phyloP scores from a whole-genome alignment of 2,888 invertebrate genomes.

The Hyposoter dolosus region DNA sequence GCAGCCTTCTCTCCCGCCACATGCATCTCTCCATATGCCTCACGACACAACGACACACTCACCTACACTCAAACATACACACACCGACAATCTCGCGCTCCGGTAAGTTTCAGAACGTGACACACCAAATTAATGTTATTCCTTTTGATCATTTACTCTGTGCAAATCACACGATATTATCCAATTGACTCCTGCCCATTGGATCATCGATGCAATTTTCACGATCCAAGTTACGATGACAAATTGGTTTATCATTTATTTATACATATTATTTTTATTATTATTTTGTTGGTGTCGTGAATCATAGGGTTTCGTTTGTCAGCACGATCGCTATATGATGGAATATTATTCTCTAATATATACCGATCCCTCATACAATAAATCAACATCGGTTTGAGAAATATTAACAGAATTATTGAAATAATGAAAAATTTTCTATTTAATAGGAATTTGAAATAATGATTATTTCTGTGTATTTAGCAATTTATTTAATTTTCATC shows the following conservation, averaged over 20 bases:
- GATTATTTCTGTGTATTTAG: background rate
- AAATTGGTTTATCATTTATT: background rate
- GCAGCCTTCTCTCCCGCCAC: slow-evolving; percentile 23
- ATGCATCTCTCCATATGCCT: background rate
- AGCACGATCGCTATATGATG: background rate
- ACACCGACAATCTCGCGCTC: background rate
- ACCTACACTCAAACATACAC: background rate
- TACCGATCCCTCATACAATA: no score
- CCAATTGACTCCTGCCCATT: background rate
- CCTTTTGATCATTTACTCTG: background rate
- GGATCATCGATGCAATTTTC: background rate
- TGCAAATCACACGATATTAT: background rate
- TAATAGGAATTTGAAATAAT: background rate
- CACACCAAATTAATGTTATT: background rate
- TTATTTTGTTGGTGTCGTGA: background rate
- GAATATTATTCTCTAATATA: background rate
- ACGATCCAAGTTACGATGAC: background rate
- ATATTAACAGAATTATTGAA: background rate
- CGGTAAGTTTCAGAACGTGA: background rate
- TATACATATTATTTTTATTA: background rate
- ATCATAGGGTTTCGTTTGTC: background rate
- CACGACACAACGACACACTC: background rate
- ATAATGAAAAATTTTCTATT: background rate
- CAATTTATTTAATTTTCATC: background rate
- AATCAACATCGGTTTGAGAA: no score